Percentiles rank a stretch among this genome's conserved stretches.
phyloP scores from a whole-genome alignment of 2,797 vertebrate genomes.

The Atherinosoma microstoma region DNA sequence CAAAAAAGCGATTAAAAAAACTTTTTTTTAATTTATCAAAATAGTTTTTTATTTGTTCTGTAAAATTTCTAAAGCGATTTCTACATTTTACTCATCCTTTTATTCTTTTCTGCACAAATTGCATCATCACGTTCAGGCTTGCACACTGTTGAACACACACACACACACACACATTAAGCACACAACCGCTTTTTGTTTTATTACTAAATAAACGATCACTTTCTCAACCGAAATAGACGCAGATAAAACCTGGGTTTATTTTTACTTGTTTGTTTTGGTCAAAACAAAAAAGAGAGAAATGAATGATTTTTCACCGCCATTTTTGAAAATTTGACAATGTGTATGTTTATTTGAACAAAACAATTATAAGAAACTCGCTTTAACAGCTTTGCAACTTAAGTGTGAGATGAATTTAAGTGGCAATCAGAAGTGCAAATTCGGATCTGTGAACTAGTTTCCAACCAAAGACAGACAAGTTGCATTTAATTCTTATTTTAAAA shows the following conservation, averaged over 20 bases:
- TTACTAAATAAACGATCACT: slow-evolving; percentile 15
- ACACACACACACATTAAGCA: slow-evolving; percentile 4
- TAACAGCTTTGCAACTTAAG: slow-evolving; percentile 11
- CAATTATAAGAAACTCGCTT: background rate
- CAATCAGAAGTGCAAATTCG: slow-evolving; percentile 13
- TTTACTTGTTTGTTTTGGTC: background rate
- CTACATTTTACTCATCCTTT: slow-evolving; percentile 18
- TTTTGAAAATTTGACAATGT: slow-evolving; percentile 7
- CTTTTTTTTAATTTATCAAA: background rate
- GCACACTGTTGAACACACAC: background rate
- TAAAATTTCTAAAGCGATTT: slow-evolving; percentile 1
- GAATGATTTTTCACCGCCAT: background rate
- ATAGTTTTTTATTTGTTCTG: background rate
- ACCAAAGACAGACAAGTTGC: slow-evolving; percentile 3
- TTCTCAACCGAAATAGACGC: background rate
- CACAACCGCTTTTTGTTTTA: slow-evolving; percentile 6
- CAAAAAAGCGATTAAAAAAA: slow-evolving; percentile 4
- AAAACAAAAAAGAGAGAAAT: background rate
- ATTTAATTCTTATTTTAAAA: background rate
- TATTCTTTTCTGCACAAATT: slow-evolving; percentile 6
- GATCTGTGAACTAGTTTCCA: slow-evolving; percentile 11
- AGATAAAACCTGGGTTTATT: background rate
- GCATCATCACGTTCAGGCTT: background rate
- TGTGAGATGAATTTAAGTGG: slow-evolving; percentile 45
- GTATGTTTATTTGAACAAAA: background rate